Base-by-base conservation (phyloP, 2,797 vertebrate species). In the Saxicola maurus region DNA sequence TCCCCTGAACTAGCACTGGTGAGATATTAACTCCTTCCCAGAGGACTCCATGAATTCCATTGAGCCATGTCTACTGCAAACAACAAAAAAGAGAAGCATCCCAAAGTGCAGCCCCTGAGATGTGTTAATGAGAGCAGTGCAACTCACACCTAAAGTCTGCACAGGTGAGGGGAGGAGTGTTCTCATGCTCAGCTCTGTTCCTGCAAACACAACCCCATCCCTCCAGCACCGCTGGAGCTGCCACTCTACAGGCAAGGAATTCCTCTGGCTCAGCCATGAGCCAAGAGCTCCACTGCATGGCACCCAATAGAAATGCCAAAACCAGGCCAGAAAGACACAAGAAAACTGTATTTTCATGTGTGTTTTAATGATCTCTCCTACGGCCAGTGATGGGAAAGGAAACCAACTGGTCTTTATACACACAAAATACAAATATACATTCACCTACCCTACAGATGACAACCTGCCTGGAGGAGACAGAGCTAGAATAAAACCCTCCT, bases 381-480 rank as follows among this genome's bases (percentile, higher is more conserved):
- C 0, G 0, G 2, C 14, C 52, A 45, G 42, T 0, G 1, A 64
- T 0, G 2, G 31, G 16, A 91, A 51, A 64, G 23, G 52, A 56
- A 40, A 59, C 28, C 12, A 49, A 45, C 7, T 3, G 17, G 21
- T 69, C 35, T 49, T 56, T 33, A 65, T 48, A 37, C 0, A 3
- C 13, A 35, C 10, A 65, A 78, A 73, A 45, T 8, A 38, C 62
- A 74, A 71, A 78, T 51, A 53, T 43, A 43, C 0, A 1, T 51
- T 80, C 19, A 14, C 43, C 35, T 27, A 4, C 45, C 42, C 81
- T 4, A 5, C 17, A 66, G 75, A 43, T 68, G 65, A 72, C 53
- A 74, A 42, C 10, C 69, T 33, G 74, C 62, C 66, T 31, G 51
- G 4, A 31, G 31, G 28, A 46, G 25, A 85, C 20, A 91, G 71